phyloP scores from a whole-genome alignment of 2,888 invertebrate genomes.

The Mythimna lalbum region DNA sequence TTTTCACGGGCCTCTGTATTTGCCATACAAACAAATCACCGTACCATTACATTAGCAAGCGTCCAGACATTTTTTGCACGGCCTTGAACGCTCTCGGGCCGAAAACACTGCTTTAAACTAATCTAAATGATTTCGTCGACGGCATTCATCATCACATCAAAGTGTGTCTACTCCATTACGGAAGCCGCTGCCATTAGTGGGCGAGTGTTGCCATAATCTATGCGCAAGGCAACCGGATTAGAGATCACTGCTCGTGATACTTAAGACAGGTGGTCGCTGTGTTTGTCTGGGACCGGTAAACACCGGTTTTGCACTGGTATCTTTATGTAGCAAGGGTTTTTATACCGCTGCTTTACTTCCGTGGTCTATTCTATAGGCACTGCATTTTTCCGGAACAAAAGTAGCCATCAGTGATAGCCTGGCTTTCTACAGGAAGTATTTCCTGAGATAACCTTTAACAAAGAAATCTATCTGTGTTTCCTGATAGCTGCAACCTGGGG shows the following conservation, averaged over 20 bases:
- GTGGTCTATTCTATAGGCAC: too few relatives aligned
- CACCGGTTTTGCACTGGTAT: conserved; percentile 10
- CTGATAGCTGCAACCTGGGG: too few relatives aligned
- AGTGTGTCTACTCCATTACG: conserved; percentile 8
- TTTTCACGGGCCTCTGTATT: conserved; percentile 45
- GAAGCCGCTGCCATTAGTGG: conserved; percentile 36
- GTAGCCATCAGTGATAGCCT: background rate
- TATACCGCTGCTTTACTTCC: background rate
- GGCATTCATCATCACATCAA: conserved; percentile 26
- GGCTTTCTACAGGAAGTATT: too few relatives aligned
- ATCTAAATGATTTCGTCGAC: conserved; percentile 26
- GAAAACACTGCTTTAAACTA: conserved; percentile 25
- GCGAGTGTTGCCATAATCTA: conserved; percentile 13
- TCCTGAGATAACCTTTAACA: too few relatives aligned
- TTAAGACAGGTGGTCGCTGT: conserved; percentile 14
- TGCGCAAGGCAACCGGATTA: conserved; percentile 9
- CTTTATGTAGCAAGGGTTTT: background rate
- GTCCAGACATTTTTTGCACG: conserved; percentile 44
- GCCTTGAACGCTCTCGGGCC: conserved; percentile 30
- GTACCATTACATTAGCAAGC: conserved; percentile 6
- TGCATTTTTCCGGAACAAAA: background rate
- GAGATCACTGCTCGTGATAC: background rate
- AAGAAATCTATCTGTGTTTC: too few relatives aligned
- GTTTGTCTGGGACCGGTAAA: background rate
- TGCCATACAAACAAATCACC: conserved; percentile 16